Evolutionary conservation across 2,888 invertebrate genomes (phyloP).

Genomic region (Oligia strigilis): DNA sequence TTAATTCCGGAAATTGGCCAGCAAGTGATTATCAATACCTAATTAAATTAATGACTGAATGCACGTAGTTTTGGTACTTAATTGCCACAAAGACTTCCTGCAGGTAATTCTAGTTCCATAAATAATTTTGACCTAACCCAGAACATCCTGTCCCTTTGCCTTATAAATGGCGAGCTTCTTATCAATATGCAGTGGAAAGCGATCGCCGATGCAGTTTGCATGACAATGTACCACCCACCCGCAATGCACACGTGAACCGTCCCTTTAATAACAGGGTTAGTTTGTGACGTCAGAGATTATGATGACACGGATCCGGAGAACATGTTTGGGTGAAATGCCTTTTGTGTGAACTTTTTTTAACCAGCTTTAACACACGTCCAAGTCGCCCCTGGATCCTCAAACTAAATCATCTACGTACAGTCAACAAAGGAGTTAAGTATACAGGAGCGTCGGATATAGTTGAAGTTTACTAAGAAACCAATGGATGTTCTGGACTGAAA

Average conservation of each 20-base stretch:
- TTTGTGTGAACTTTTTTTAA: neutral
- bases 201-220: conserved; percentile 66
- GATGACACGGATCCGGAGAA: conserved; percentile 23
- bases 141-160: conserved; percentile 55
- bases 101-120: conserved; percentile 35
- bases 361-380: no score
- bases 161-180: conserved; percentile 45
- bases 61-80: neutral
- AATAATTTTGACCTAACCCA: conserved; percentile 38
- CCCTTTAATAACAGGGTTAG: conserved; percentile 54
- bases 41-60: neutral
- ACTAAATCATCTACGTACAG: neutral
- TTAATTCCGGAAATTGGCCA: no score
- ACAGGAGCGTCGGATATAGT: no score
- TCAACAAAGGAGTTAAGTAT: no score
- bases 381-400: neutral
- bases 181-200: conserved; percentile 67
- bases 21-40: neutral
- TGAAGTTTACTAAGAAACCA: no score
- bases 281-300: conserved; percentile 45
- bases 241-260: conserved; percentile 53
- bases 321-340: conserved; percentile 7
- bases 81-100: conserved; percentile 11
- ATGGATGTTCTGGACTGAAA: no score
- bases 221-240: conserved; percentile 71